These are phyloP conservation scores for Parus major DNA, from an alignment of 2,113 vertebrate genomes.

Conservation along the genomic window DNA sequence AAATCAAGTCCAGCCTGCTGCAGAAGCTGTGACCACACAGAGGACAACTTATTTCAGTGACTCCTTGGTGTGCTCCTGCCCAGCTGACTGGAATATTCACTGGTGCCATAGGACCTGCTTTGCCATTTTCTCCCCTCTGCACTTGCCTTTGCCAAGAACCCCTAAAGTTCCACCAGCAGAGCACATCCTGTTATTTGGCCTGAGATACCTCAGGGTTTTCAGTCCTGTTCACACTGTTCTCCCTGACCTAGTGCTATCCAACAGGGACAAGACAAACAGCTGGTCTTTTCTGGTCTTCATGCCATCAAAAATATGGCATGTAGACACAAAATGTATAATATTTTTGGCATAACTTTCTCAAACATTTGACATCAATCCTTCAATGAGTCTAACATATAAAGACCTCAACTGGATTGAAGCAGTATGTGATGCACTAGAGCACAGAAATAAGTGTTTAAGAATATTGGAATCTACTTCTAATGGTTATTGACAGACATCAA, in stretches of 20 bases:
- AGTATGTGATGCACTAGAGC: background rate
- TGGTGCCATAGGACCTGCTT: background rate
- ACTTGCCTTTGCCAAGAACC: background rate
- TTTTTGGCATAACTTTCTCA: background rate
- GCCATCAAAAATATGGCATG: background rate
- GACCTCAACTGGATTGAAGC: background rate
- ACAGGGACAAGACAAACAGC: background rate
- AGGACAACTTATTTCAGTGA: background rate
- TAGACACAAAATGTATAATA: background rate
- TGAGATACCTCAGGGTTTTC: background rate
- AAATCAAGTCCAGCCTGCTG: background rate
- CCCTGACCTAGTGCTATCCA: background rate
- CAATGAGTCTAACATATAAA: background rate
- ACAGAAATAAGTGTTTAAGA: background rate
- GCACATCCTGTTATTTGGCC: rapidly evolving
- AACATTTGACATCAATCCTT: background rate
- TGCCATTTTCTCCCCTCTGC: background rate
- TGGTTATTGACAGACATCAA: background rate
- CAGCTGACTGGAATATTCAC: background rate
- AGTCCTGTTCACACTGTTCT: background rate
- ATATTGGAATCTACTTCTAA: background rate
- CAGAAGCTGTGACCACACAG: background rate
- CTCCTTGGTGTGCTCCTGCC: too few species aligned
- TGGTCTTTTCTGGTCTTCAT: background rate
- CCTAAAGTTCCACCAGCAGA: rapidly evolving